Conservation (phyloP, 2,797 vertebrate genomes). For the Enteromius afrohamiltoni region DNA sequence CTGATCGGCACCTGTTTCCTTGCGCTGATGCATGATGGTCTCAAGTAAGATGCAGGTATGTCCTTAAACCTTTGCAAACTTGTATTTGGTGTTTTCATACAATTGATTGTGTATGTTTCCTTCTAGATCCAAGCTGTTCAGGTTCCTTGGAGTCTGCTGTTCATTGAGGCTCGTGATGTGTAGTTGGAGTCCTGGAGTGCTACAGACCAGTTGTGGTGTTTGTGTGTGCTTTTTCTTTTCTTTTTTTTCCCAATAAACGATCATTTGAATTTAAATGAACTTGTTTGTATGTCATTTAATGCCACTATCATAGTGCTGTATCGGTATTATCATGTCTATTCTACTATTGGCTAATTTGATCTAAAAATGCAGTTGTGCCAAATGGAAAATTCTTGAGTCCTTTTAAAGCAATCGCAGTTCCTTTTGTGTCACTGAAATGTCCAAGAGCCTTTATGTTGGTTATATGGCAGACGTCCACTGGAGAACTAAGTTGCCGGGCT, state of each 20-base stretch:
- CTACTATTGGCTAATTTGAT: not conserved
- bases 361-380: too few species aligned
- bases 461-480: slow-evolving; percentile 27
- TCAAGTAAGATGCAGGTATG: slow-evolving; percentile 27
- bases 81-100: not conserved
- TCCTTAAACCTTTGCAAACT: too few species aligned
- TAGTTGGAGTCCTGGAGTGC: not conserved
- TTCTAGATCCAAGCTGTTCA: not conserved
- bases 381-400: not conserved
- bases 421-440: not conserved
- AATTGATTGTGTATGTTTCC: not conserved
- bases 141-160: not conserved
- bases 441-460: not conserved
- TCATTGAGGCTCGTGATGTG: not conserved
- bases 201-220: not conserved
- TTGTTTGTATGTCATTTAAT: not conserved
- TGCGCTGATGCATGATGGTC: not conserved
- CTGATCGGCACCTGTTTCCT: slow-evolving; percentile 51
- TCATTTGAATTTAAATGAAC: not conserved
- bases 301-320: not conserved
- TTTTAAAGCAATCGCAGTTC: slow-evolving; percentile 1
- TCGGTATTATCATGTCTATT: not conserved
- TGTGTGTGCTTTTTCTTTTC: not conserved
- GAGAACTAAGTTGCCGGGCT: slow-evolving; percentile 26
- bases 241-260: slow-evolving; percentile 19